Conservation (phyloP, 2,797 vertebrate species). For the Pogoniulus pusillus region DNA sequence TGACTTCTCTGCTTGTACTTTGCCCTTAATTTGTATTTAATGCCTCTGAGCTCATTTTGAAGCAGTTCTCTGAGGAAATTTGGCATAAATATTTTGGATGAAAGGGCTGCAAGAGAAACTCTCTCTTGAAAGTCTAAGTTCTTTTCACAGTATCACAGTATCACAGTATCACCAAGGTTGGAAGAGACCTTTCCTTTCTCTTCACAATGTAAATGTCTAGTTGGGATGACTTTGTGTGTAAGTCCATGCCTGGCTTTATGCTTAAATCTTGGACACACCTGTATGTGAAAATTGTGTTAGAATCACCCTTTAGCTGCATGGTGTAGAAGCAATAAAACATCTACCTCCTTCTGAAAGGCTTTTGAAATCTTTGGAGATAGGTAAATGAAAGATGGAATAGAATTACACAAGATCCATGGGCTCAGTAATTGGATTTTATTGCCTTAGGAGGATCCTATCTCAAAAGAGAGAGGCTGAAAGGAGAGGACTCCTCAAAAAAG, state of each 20-base stretch:
- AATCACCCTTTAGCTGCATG: neutral
- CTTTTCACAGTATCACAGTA: too few species aligned
- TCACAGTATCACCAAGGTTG: too few species aligned
- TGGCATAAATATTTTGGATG: neutral
- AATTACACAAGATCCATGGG: neutral
- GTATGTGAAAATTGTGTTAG: too few species aligned
- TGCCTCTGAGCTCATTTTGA: neutral
- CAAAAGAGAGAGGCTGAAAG: neutral
- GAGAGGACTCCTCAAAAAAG: neutral
- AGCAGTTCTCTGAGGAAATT: neutral
- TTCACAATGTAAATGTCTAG: neutral
- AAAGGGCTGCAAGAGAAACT: neutral
- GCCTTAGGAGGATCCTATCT: conserved; percentile 8
- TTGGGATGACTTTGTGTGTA: neutral
- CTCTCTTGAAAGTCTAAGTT: neutral
- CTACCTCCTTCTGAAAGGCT: conserved; percentile 9
- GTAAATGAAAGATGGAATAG: conserved; percentile 21
- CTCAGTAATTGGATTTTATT: conserved; percentile 39
- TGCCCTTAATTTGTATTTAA: conserved; percentile 8
- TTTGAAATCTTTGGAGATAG: conserved; percentile 31
- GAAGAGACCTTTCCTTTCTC: too few species aligned
- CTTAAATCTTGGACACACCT: neutral
- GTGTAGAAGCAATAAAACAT: neutral
- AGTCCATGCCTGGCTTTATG: neutral
- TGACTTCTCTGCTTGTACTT: neutral